These are phyloP conservation scores for Idaea biselata DNA, from an alignment of 2,888 invertebrate species.

Conservation along the genomic window DNA sequence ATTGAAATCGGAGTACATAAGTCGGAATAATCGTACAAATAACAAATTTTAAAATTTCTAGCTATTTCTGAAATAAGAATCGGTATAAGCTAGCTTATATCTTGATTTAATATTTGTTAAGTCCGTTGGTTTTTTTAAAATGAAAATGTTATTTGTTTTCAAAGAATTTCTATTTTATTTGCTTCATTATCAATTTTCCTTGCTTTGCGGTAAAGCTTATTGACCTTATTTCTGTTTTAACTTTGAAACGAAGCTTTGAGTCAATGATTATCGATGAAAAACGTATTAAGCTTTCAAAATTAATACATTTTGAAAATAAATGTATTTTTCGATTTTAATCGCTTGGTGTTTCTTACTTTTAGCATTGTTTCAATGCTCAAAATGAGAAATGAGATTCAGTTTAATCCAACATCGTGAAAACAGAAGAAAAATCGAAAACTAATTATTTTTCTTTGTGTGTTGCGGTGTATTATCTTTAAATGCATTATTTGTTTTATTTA, in stretches of 20 bases:
- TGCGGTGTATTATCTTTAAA: too few relatives aligned
- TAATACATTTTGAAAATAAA: too few relatives aligned
- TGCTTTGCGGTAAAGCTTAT: not conserved
- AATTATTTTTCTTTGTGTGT: too few relatives aligned
- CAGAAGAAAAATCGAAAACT: too few relatives aligned
- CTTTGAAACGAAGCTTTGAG: not conserved
- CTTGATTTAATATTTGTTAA: not conserved
- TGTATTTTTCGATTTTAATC: too few relatives aligned
- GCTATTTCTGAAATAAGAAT: not conserved
- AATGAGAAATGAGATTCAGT: too few relatives aligned
- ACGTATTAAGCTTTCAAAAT: too few relatives aligned
- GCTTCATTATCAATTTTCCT: not conserved
- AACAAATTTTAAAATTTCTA: slow-evolving; percentile 29
- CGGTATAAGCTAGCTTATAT: not conserved
- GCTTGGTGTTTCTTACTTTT: too few relatives aligned
- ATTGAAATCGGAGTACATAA: too few relatives aligned
- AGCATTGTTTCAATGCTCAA: too few relatives aligned
- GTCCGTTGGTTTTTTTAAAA: not conserved
- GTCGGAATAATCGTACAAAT: slow-evolving; percentile 18
- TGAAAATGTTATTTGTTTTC: not conserved
- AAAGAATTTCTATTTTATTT: not conserved
- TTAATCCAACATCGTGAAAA: too few relatives aligned
- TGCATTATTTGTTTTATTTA: too few relatives aligned
- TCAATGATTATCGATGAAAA: not conserved
- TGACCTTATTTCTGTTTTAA: not conserved